Percentiles rank a stretch among this genome's conserved stretches.
These are phyloP conservation scores for Paramuricea clavata DNA, from an alignment of 92 coral and sea anemone genomes.

Conservation along the genomic window DNA sequence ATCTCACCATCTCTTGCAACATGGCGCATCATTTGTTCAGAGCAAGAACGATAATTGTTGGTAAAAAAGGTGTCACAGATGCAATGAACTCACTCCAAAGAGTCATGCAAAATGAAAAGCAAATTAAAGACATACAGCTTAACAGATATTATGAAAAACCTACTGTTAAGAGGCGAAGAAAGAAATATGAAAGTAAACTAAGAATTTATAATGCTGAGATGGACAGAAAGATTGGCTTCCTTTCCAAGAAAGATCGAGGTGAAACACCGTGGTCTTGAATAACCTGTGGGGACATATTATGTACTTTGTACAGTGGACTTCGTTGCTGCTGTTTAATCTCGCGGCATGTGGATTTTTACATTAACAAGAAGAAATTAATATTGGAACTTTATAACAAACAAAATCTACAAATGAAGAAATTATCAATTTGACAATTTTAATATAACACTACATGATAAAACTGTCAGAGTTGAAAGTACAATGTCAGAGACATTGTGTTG, in stretches of 20 bases:
- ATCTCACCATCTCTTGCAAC: conserved; percentile 67
- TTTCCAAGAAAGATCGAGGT: conserved; percentile 85
- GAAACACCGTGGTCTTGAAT: conserved; percentile 91
- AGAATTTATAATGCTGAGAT: conserved; percentile 89
- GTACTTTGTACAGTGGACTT: background rate
- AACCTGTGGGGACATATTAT: background rate
- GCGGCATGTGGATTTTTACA: background rate
- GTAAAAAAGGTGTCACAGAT: conserved; percentile 76
- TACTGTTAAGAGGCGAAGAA: conserved; percentile 89
- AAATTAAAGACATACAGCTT: conserved; percentile 86
- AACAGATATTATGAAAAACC: conserved; percentile 95
- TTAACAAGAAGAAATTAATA: background rate
- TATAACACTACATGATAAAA: too few relatives aligned
- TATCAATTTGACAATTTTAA: too few relatives aligned
- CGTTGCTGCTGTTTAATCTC: background rate
- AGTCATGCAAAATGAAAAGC: conserved; percentile 82
- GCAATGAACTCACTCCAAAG: conserved; percentile 79
- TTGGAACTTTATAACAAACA: background rate
- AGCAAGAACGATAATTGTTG: conserved; percentile 88
- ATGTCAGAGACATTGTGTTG: too few relatives aligned
- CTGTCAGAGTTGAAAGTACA: background rate
- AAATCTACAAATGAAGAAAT: too few relatives aligned
- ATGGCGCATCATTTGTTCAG: conserved; percentile 97
- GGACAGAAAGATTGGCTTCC: conserved; percentile 85
- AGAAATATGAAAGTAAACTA: conserved; percentile 86